phyloP scores from a whole-genome alignment of 37 sponge, comb jelly and placozoan species.

The Eunapius fragilis region DNA sequence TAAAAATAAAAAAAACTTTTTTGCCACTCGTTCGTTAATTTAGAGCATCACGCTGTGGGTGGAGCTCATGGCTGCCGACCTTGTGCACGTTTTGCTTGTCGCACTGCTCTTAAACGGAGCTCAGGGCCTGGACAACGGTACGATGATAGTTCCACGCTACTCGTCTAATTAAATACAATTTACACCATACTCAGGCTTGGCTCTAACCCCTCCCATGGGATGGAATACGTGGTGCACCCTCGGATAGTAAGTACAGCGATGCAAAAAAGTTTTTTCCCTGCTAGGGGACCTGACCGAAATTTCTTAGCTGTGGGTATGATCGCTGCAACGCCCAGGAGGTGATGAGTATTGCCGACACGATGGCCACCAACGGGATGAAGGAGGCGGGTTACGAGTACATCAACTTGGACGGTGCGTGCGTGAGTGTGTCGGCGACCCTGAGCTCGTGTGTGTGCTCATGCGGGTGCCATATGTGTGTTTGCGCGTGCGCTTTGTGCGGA shows the following conservation, averaged over 20 bases:
- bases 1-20: too few species aligned
- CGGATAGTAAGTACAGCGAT: slow-evolving; percentile 46
- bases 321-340: slow-evolving; percentile 75
- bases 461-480: neutral
- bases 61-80: too few species aligned
- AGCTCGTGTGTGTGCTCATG: slow-evolving; percentile 1
- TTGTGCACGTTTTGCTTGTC: too few species aligned
- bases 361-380: slow-evolving; percentile 85
- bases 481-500: neutral
- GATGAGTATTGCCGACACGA: slow-evolving; percentile 85
- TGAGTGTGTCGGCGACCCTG: neutral
- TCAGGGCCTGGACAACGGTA: too few species aligned
- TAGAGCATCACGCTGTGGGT: too few species aligned
- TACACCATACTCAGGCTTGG: neutral
- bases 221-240: slow-evolving; percentile 93
- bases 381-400: slow-evolving; percentile 85
- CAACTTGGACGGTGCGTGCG: slow-evolving; percentile 79
- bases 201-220: slow-evolving; percentile 80
- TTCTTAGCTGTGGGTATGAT: slow-evolving; percentile 76
- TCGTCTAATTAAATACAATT: neutral
- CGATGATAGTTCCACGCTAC: too few species aligned
- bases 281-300: neutral
- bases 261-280: neutral
- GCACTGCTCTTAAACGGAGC: too few species aligned
- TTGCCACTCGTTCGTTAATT: too few species aligned